phyloP scores from a whole-genome alignment of 2,888 invertebrate species.

The Ormyrus pomaceus region DNA sequence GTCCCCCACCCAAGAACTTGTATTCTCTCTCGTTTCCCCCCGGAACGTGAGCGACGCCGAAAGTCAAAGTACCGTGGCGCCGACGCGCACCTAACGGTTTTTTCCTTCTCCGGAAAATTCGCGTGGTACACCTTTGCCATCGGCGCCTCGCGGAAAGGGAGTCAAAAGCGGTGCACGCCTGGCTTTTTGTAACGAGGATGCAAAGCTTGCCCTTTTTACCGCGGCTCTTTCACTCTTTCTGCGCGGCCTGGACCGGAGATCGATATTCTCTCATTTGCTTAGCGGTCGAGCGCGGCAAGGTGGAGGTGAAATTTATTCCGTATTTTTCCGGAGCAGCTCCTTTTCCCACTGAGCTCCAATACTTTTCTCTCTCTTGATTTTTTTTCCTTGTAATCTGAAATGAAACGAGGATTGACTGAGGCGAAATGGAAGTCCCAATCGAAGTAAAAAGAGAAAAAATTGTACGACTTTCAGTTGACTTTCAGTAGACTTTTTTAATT shows the following conservation, averaged over 20 bases:
- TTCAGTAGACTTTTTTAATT: too few species aligned
- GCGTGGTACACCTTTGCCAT: too few species aligned
- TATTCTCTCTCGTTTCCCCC: not conserved
- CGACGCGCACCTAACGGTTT: slow-evolving; percentile 52
- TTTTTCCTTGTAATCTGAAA: not conserved
- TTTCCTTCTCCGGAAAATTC: not conserved
- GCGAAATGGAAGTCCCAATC: too few species aligned
- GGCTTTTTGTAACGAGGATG: too few species aligned
- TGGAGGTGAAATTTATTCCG: slow-evolving; percentile 19
- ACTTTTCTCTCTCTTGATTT: not conserved
- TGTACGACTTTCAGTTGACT: too few species aligned
- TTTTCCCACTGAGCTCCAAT: too few species aligned
- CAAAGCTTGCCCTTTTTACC: too few species aligned
- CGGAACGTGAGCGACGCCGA: slow-evolving; percentile 41
- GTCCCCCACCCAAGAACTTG: too few species aligned
- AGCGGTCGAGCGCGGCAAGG: slow-evolving; percentile 30
- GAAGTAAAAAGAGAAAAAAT: too few species aligned
- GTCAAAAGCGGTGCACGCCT: slow-evolving; percentile 7
- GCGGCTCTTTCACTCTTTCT: too few species aligned
- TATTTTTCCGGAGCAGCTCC: not conserved
- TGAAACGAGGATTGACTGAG: too few species aligned
- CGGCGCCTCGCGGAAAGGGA: too few species aligned
- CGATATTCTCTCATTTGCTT: slow-evolving; percentile 58
- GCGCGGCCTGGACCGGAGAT: slow-evolving; percentile 8
- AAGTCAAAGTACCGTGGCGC: slow-evolving; percentile 35